Base-by-base conservation (phyloP, 2,888 invertebrate species). In the Nebria salina region DNA sequence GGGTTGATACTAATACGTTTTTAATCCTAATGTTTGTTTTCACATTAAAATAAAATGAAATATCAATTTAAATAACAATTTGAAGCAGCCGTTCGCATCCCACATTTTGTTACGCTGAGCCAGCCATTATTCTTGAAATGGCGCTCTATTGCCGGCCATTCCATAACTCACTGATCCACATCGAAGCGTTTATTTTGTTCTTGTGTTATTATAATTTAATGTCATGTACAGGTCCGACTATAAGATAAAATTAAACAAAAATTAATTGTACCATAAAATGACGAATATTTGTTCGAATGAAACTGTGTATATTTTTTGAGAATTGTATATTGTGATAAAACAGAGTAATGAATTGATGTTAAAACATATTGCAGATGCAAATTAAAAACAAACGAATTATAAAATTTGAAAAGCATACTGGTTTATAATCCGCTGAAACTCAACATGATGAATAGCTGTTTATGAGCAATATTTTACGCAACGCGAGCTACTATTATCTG, bases 141-240 rank as follows among this genome's bases (percentile, higher is more conserved):
- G 70, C 26, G 70, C 70, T 25, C 26, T 34, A 20, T 70, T 11
- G 5, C 15, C 26, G 72, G 66, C 78, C 65, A 15, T 34, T 20
- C 65, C 72, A 68, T 75, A 68, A 79, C 54, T 79, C 73, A 79
- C 65, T 66, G 79, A 79, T 79, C 54, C 74, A 79, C 74, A 43
- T 68, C 66, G 75, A 74, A 79, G 65, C 68, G 74, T 74, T 74
- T 74, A 79, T 79, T 79, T 79, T 79, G 74, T 66, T 75, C 79
- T 79, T 79, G 79, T 79, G 74, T 73, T 79, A 79, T 79, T 66
- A 79, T 79, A 79, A 79, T 79, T 79, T 79, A 79, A 73, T 68
- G 79, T 75, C 75, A 79, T 79, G 74, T 75, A 75, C 75, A 15
- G 34, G 65, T 13, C 54, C 54, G 5, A 34, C 34, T 5, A 34